Evolutionary conservation across 2,113 vertebrate species (phyloP).

Genomic region (Dipodomys merriami): DNA sequence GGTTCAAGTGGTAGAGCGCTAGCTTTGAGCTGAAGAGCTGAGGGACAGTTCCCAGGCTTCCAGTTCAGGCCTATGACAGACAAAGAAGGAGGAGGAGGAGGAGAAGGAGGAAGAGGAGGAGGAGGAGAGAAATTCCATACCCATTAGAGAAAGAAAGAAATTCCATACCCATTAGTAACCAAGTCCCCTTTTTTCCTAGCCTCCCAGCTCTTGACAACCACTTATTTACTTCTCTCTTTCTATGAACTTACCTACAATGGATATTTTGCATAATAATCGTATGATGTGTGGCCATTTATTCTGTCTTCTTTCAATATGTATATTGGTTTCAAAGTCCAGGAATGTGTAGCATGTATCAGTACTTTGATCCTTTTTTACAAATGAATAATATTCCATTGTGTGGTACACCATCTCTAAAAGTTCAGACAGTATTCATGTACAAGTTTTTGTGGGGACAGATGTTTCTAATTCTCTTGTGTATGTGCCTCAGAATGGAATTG

Average conservation of each 20-base stretch:
- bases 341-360: not conserved
- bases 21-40: no score
- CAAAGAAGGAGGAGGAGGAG: no score
- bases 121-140: no score
- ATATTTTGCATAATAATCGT: not conserved
- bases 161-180: not conserved
- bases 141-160: not conserved
- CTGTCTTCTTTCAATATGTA: conserved; percentile 12
- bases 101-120: no score
- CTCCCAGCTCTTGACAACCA: not conserved
- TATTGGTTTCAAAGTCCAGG: not conserved
- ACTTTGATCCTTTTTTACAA: conserved; percentile 39
- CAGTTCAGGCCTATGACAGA: no score
- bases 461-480: conserved; percentile 51
- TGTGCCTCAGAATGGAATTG: conserved; percentile 25
- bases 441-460: not conserved
- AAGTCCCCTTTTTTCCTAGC: not conserved
- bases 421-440: no score
- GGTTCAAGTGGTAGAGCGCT: no score
- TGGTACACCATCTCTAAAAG: not conserved
- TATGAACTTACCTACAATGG: not conserved
- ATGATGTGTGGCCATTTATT: not conserved
- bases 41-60: no score
- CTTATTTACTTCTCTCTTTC: not conserved
- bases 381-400: conserved; percentile 23